Conservation (phyloP, 2,797 vertebrate species). For the Vultur gryphus region DNA sequence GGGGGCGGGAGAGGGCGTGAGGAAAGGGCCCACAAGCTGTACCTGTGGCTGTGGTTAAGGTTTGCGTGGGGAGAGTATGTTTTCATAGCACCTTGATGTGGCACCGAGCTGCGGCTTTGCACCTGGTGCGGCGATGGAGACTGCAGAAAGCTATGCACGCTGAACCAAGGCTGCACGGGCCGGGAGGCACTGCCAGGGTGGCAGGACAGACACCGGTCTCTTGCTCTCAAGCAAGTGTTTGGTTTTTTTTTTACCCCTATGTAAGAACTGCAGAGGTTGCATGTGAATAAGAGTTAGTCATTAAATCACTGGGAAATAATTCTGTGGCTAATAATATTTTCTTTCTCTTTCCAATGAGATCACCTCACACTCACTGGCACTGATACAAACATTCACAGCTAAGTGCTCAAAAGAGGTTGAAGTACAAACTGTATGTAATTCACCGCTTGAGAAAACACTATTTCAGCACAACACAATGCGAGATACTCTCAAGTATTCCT, state of each 20-base stretch:
- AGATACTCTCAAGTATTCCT: constrained; percentile 72
- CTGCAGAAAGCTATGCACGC: fast-evolving
- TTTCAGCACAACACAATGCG: constrained; percentile 68
- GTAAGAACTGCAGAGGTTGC: not conserved
- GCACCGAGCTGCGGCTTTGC: not conserved
- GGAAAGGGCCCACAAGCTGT: not conserved
- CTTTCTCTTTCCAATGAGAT: constrained; percentile 70
- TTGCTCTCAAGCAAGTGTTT: not conserved
- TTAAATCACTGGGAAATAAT: constrained; percentile 58
- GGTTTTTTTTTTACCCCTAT: not conserved
- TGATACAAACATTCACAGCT: constrained; percentile 68
- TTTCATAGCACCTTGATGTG: not conserved
- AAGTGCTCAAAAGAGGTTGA: constrained; percentile 72
- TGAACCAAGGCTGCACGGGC: fast-evolving
- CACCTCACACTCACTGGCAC: constrained; percentile 69
- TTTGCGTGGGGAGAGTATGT: fast-evolving
- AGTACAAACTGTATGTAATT: constrained; percentile 74
- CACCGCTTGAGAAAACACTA: constrained; percentile 67
- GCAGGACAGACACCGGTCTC: not conserved
- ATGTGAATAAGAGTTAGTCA: constrained; percentile 2
- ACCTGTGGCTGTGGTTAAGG: not conserved
- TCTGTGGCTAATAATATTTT: constrained; percentile 60
- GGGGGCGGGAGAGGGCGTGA: too few relatives aligned
- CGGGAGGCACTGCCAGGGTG: not conserved
- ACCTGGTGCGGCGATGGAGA: fast-evolving